These are phyloP conservation scores for Isotomurus palustris DNA, from an alignment of 2,888 invertebrate genomes.

Conservation along the genomic window DNA sequence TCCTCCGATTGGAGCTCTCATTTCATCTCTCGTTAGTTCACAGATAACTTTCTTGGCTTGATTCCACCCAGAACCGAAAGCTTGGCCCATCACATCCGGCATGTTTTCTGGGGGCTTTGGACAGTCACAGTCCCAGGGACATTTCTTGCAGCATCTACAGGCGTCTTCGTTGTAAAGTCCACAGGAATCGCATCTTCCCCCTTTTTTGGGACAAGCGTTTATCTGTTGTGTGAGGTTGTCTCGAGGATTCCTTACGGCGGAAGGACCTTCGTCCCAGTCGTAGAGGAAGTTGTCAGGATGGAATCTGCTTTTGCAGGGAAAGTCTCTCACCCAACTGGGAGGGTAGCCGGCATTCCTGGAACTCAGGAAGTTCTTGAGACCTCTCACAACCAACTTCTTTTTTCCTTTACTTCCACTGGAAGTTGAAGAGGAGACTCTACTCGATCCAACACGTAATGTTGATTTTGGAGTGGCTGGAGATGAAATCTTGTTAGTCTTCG, in stretches of 20 bases:
- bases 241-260: slow-evolving; percentile 20
- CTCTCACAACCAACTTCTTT: slow-evolving; percentile 35
- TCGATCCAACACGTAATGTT: neutral
- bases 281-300: slow-evolving; percentile 40
- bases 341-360: slow-evolving; percentile 16
- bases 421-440: neutral
- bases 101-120: slow-evolving; percentile 11
- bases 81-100: slow-evolving; percentile 17
- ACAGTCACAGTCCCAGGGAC: slow-evolving; percentile 34
- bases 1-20: slow-evolving; percentile 18
- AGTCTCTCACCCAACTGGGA: slow-evolving; percentile 34
- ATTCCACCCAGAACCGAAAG: slow-evolving; percentile 19
- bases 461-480: neutral
- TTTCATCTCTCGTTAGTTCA: slow-evolving; percentile 20
- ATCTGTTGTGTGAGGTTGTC: slow-evolving; percentile 15
- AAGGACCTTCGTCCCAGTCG: slow-evolving; percentile 33
- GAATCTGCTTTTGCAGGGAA: slow-evolving; percentile 32
- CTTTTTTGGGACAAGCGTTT: slow-evolving; percentile 25
- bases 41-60: slow-evolving; percentile 17
- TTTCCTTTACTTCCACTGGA: neutral
- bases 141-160: slow-evolving; percentile 30
- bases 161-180: slow-evolving; percentile 33
- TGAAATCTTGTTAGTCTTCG: neutral
- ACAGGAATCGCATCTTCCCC: slow-evolving; percentile 31
- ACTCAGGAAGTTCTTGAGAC: slow-evolving; percentile 27